Conservation (phyloP, 2,113 vertebrate species). For the Takifugu flavidus region DNA sequence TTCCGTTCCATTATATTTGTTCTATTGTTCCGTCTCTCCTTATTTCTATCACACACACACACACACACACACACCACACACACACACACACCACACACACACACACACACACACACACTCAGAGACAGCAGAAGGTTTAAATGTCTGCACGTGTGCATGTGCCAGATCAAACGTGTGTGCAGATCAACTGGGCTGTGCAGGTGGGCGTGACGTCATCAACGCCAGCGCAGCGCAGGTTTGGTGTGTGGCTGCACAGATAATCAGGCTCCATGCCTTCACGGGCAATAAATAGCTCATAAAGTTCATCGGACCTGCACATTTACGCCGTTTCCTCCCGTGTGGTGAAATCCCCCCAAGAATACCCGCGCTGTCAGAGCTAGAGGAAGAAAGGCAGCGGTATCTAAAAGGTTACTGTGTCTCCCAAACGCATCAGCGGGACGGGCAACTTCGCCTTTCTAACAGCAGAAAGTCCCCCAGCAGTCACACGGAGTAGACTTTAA, state of each 20-base stretch:
- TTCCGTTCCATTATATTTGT: neutral
- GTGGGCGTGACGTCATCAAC: conserved; percentile 29
- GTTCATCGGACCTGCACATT: no score
- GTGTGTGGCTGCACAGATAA: neutral
- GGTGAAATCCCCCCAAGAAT: no score
- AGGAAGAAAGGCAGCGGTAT: no score
- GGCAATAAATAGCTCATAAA: no score
- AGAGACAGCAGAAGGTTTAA: neutral
- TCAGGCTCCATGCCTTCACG: no score
- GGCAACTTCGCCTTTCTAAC: no score
- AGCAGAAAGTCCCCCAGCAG: no score
- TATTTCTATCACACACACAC: conserved; percentile 6
- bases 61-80: conserved; percentile 14
- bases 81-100: conserved; percentile 12
- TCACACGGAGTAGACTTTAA: no score
- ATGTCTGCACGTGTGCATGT: neutral
- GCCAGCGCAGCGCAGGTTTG: neutral
- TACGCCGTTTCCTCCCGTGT: no score
- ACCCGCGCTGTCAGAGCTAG: no score
- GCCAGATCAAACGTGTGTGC: neutral
- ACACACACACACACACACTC: conserved; percentile 19
- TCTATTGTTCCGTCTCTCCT: conserved; percentile 29
- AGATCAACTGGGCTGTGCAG: conserved; percentile 22
- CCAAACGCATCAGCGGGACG: no score
- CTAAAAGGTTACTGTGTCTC: no score